A percentile compares a stretch with the other conserved stretches of the same genome.
Evolutionary conservation across 2,113 vertebrate genomes (phyloP).

Genomic region (cattle (Bos taurus)): ARS-UCD2.0 NC_037333.1:56615501-56616000

Average conservation of each 20-base stretch:
- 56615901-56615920: neutral
- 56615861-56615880: neutral
- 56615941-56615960: neutral
- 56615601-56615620: neutral
- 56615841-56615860: neutral
- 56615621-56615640: neutral
- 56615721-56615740: neutral
- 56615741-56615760: neutral
- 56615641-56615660: neutral
- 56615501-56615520: neutral
- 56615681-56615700: neutral
- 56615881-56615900: neutral
- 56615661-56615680: neutral
- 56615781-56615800: neutral
- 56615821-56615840: neutral
- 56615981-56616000: neutral
- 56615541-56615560: neutral
- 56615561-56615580: neutral
- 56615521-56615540: neutral
- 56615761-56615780: neutral
- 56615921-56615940: neutral
- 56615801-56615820: neutral
- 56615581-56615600: neutral
- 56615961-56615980: rapidly evolving
- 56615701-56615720: neutral